Evolutionary conservation across 2,797 vertebrate species (phyloP).

Genomic region (Cuniculus paca): DNA sequence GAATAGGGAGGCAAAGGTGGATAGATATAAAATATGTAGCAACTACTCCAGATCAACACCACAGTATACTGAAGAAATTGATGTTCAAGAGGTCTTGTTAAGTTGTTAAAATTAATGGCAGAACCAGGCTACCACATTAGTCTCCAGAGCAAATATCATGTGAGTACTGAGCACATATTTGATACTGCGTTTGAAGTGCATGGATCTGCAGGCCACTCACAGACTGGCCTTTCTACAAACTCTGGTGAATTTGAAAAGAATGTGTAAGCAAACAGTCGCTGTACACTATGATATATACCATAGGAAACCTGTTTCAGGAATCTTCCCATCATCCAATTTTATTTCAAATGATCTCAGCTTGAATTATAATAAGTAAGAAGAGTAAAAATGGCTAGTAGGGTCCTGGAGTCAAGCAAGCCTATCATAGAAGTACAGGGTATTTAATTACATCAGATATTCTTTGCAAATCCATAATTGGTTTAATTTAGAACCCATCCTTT

Average conservation of each 20-base stretch:
- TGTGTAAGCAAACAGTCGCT: background rate
- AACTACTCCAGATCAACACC: background rate
- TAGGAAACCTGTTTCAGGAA: background rate
- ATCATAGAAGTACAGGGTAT: background rate
- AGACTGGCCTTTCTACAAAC: background rate
- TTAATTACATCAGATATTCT: background rate
- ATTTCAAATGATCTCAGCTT: background rate
- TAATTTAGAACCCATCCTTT: background rate
- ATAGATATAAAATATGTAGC: background rate
- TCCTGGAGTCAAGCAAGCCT: background rate
- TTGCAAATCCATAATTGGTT: background rate
- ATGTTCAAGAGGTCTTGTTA: background rate
- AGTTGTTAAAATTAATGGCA: background rate
- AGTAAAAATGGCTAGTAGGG: background rate
- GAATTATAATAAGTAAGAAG: background rate
- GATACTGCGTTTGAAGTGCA: background rate
- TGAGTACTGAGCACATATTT: rapidly evolving
- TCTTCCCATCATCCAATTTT: background rate
- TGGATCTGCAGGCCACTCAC: background rate
- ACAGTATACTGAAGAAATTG: background rate
- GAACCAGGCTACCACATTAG: background rate
- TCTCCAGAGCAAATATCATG: background rate
- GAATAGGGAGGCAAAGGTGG: background rate
- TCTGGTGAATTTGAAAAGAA: background rate
- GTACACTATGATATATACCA: background rate